Conservation (phyloP, 2,797 vertebrate genomes). For the Capromys pilorides region DNA sequence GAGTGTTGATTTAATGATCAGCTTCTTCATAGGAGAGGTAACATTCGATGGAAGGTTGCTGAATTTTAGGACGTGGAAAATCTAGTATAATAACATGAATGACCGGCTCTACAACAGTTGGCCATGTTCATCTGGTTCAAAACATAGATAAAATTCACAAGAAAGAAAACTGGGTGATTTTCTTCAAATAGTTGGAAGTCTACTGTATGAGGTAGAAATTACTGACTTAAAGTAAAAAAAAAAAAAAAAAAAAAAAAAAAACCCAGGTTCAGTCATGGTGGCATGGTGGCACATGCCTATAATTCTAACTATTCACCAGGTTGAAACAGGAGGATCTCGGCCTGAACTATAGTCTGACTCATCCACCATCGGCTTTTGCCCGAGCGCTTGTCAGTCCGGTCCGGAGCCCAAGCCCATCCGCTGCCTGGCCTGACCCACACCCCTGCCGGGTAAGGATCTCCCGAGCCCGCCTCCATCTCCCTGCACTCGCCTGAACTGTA, state of each 20-base stretch:
- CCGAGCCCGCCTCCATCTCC: too few species aligned
- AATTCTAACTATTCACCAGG: background rate
- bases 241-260: background rate
- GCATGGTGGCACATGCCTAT: background rate
- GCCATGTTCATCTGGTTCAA: background rate
- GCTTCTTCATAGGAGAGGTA: background rate
- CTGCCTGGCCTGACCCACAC: too few species aligned
- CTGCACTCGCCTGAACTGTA: too few species aligned
- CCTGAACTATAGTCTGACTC: too few species aligned
- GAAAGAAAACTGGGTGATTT: background rate
- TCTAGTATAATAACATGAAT: background rate
- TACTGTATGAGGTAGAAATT: background rate
- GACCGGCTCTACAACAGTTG: background rate
- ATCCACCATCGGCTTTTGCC: too few species aligned
- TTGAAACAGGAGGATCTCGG: background rate
- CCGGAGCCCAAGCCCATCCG: too few species aligned
- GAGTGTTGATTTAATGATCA: background rate
- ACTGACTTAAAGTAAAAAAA: background rate
- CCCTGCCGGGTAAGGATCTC: too few species aligned
- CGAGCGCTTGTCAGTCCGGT: too few species aligned
- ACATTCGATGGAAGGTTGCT: slow-evolving; percentile 30
- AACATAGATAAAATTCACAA: slow-evolving; percentile 2
- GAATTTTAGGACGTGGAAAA: background rate
- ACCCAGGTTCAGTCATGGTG: background rate
- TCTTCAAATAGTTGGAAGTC: background rate